Conservation (phyloP, 2,888 invertebrate genomes). For the Andrena camellia region DNA sequence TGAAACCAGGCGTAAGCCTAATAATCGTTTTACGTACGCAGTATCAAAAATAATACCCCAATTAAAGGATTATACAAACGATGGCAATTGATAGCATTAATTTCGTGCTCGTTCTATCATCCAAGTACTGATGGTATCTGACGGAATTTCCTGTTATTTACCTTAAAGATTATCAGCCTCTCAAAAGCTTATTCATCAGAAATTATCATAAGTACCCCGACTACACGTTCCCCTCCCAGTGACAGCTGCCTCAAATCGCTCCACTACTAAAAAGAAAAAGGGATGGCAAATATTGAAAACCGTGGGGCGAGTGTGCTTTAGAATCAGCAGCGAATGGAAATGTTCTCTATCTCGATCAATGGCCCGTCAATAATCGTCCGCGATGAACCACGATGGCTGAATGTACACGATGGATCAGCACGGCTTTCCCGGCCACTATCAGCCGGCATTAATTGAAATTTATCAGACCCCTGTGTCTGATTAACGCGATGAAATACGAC, state of each 20-base stretch:
- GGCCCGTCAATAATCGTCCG: background rate
- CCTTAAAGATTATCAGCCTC: background rate
- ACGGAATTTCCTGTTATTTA: background rate
- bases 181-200: background rate
- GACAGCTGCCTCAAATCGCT: background rate
- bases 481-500: conserved; percentile 38
- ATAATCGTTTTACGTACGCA: background rate
- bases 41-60: background rate
- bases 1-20: too few species aligned
- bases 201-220: background rate
- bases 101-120: background rate
- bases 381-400: background rate
- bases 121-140: background rate
- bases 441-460: conserved; percentile 40
- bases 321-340: background rate
- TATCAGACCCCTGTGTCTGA: conserved; percentile 27
- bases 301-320: background rate
- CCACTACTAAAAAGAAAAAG: background rate
- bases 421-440: background rate
- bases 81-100: background rate
- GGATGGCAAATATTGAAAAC: background rate
- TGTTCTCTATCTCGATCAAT: background rate
- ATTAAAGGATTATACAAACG: background rate
- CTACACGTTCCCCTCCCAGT: background rate
- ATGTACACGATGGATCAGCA: background rate